A percentile compares a stretch with the other conserved stretches of the same genome.
Evolutionary conservation across 2,113 vertebrate genomes (phyloP).

Genomic region (Ophiodon elongatus): DNA sequence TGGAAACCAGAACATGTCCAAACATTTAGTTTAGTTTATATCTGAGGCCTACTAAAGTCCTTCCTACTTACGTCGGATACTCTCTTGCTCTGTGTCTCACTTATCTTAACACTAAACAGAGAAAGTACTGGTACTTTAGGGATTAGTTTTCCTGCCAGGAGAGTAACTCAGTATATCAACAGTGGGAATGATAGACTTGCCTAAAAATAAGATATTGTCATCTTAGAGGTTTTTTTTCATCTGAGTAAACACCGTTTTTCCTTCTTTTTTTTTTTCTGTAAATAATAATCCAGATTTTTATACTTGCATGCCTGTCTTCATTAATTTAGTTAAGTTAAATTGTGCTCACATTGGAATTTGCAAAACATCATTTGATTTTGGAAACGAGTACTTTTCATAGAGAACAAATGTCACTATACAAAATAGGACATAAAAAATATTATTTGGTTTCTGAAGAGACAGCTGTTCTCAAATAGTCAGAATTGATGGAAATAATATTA

Average conservation of each 20-base stretch:
- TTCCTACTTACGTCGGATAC: slow-evolving; percentile 19
- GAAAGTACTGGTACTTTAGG: not conserved
- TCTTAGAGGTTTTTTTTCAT: not conserved
- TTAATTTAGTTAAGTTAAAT: not conserved
- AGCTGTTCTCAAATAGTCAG: not conserved
- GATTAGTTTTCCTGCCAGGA: slow-evolving; percentile 15
- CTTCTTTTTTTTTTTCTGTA: not conserved
- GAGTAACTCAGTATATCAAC: slow-evolving; percentile 11
- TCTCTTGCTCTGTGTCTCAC: not conserved
- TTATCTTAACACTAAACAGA: slow-evolving; percentile 9
- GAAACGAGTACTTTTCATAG: not conserved
- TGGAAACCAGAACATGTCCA: slow-evolving; percentile 33
- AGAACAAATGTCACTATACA: not conserved
- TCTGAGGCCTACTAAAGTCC: slow-evolving; percentile 27
- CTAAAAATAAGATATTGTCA: slow-evolving; percentile 5
- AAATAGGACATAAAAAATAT: not conserved
- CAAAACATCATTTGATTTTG: not conserved
- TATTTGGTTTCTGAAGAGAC: not conserved
- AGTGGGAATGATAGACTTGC: not conserved
- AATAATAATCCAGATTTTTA: not conserved
- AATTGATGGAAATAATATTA: not conserved
- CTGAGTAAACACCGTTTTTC: not conserved
- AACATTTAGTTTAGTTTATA: slow-evolving; percentile 31
- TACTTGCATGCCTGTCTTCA: not conserved
- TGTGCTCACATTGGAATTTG: not conserved